A percentile compares a stretch with the other conserved stretches of the same genome.
These are phyloP conservation scores for Corythoichthys intestinalis DNA, from an alignment of 2,113 vertebrate genomes.

Conservation along the genomic window DNA sequence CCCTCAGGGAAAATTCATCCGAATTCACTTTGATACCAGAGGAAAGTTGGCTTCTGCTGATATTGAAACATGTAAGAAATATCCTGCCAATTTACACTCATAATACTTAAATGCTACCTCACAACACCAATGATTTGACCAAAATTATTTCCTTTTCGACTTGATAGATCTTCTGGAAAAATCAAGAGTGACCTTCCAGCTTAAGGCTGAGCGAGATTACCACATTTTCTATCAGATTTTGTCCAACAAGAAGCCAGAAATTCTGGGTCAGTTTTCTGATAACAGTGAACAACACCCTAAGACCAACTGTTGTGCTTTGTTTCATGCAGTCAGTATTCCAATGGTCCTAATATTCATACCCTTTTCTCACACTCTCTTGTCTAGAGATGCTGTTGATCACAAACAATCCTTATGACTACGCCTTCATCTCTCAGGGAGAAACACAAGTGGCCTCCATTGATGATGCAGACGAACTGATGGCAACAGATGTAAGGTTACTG, in stretches of 20 bases:
- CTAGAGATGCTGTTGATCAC: constrained; percentile 77
- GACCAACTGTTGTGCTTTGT: background rate
- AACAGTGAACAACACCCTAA: background rate
- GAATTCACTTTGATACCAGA: constrained; percentile 84
- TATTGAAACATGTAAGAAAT: constrained; percentile 84
- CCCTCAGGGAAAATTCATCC: constrained; percentile 83
- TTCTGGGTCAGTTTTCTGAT: constrained; percentile 71
- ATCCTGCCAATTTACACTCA: background rate
- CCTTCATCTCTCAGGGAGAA: constrained; percentile 74
- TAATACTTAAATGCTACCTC: no score
- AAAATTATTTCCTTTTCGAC: background rate
- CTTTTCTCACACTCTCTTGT: background rate
- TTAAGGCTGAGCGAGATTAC: constrained; percentile 87
- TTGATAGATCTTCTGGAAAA: constrained; percentile 85
- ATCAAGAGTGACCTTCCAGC: constrained; percentile 85
- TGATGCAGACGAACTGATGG: constrained; percentile 64
- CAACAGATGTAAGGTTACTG: constrained; percentile 63
- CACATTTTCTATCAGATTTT: constrained; percentile 94
- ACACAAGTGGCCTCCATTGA: constrained; percentile 66
- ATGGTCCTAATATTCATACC: no score
- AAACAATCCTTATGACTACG: constrained; percentile 69
- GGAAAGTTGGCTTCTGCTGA: constrained; percentile 84
- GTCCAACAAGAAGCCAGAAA: constrained; percentile 86
- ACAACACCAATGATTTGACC: no score
- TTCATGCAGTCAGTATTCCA: background rate